Evolutionary conservation across 2,113 vertebrate genomes (phyloP), one percentile per base, ranked within the genome.

Genomic region (Syngnathus floridae): DNA sequence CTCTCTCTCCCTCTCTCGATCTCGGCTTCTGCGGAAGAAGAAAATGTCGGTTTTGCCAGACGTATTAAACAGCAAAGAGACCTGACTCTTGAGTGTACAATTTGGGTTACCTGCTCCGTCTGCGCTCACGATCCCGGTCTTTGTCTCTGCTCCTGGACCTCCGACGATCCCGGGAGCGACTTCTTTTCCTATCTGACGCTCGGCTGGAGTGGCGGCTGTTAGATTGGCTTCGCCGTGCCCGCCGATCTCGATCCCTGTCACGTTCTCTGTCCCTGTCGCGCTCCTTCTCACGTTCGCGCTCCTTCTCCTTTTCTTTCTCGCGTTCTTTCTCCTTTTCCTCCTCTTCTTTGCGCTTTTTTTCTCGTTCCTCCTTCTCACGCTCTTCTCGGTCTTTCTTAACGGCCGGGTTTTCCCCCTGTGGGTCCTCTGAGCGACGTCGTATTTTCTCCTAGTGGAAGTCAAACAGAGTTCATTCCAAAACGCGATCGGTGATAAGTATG

Each of bases 181-280:
- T 98, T 76, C 93, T 90, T 43, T 94, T 93, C 71, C 95, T 91
- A 78, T 98, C 97, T 7, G 97, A 98, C 0, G 94, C 87, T 49
- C 94, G 90, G 79, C 96, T 97, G 4, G 95, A 97, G 76, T 98
- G 95, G 62, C 94, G 91, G 79, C 95, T 98, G 76, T 92, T 90
- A 0, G 95, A 98, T 74, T 93, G 91, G 84, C 97, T 98, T 65
- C 95, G 90, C 59, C 95, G 93, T n/a, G 91, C 91, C 62, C 94
- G 91, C 35, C 93, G 91, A 62, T 98, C 95, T 63, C 69, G 38
- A 1, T 98, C 95, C 35, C 91, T 71, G 9, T 94, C 94, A 8
- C 91, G 72, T 55, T 94, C 90, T 0, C 81, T 79, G 1, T 96
- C 94, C 10, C 86, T 84, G 63, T 94, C 94, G 6, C 90, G 78